Evolutionary conservation across 2,113 vertebrate species (phyloP), one percentile per base, ranked within the genome.

Genomic region (Ifrita kowaldi): DNA sequence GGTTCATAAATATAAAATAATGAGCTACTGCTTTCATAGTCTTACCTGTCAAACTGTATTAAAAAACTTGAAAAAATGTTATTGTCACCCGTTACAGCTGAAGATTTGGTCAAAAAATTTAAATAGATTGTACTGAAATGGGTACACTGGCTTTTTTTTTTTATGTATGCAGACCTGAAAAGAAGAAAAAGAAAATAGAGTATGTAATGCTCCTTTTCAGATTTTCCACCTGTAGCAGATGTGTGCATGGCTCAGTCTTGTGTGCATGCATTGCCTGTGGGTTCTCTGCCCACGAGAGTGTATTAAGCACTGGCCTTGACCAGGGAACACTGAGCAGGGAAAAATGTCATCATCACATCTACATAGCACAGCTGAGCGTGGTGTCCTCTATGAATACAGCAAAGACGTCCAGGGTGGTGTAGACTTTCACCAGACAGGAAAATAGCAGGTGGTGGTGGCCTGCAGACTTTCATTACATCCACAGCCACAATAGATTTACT

Each of bases 1-100:
- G 67, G 32, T 92, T 97, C 67, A 92, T 87, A 96, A 96, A 94
- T 92, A 89, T 12, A 82, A 95, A 96, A 89, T 87, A 94, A 95
- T 42, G 49, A 95, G 71, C 32, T 87, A 67, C 32, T 70, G 8
- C 47, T 85, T 84, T 86, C 55, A 68, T 27, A 88, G 55, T 67
- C 37, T 88, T 88, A 93, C 63, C 35, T 78, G 71, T 67, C 91
- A 93, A 93, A 92, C 39, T 56, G 56, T 69, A 82, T 79, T 92
- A 71, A 92, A 96, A 94, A 87, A 26, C 3, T n/a, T 52, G 7
- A 67, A 84, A 93, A 93, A 77, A 57, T 41, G 4, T 33, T 87
- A 87, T 49, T 59, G 35, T 53, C 4, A 3, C 7, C 7, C 24
- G 4, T 73, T 68, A 39, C 20, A 69, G 60, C 26, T 57, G 33